These are phyloP conservation scores for Calliphora vicina DNA, from an alignment of 1,140 invertebrate genomes.

Conservation along the genomic window DNA sequence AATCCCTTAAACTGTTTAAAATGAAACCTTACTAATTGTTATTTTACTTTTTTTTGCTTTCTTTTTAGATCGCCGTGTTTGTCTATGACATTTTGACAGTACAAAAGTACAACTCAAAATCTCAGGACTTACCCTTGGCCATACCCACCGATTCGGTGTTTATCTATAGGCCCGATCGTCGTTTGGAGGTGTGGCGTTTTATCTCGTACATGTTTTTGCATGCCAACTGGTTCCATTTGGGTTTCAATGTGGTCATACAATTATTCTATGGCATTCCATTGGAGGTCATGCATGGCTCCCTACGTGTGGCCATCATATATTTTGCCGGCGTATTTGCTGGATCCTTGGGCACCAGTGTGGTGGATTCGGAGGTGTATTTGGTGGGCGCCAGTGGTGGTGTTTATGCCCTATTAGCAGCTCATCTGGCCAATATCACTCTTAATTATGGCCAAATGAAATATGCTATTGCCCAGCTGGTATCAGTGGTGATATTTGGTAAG, in stretches of 20 bases:
- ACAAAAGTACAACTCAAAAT: constrained; percentile 65
- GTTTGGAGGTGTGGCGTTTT: constrained; percentile 92
- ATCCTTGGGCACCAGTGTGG: constrained; percentile 89
- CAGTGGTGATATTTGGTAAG: constrained; percentile 92
- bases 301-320: constrained; percentile 88
- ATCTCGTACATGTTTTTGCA: constrained; percentile 95
- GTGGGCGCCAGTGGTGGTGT: constrained; percentile 94
- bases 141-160: constrained; percentile 92
- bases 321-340: constrained; percentile 93
- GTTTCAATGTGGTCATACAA: constrained; percentile 95
- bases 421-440: constrained; percentile 91
- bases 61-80: constrained; percentile 88
- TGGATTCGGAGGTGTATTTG: constrained; percentile 92
- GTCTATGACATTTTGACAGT: constrained; percentile 85
- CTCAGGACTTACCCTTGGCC: constrained; percentile 81
- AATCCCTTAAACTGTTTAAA: no score
- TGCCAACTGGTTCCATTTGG: constrained; percentile 94
- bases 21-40: constrained; percentile 10
- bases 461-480: constrained; percentile 87
- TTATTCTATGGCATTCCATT: constrained; percentile 88
- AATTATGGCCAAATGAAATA: constrained; percentile 98
- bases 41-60: constrained; percentile 46
- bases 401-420: constrained; percentile 91
- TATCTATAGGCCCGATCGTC: constrained; percentile 92
- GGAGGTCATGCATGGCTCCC: constrained; percentile 95